Evolutionary conservation across 2,888 invertebrate genomes (phyloP).

Genomic region (Cabera pusaria): DNA sequence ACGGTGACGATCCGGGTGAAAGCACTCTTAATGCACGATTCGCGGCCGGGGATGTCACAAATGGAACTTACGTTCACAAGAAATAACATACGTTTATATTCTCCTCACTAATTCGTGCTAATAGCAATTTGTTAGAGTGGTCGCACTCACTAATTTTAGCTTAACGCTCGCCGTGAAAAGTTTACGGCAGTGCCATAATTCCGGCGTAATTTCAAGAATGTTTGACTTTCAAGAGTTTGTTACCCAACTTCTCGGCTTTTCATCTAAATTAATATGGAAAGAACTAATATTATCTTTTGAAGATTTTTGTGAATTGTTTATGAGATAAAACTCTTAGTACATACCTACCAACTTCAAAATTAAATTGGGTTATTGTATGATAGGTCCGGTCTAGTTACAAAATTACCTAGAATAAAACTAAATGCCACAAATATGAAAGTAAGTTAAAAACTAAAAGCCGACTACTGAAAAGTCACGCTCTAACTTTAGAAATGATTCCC

Average conservation of each 20-base stretch:
- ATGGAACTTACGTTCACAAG: constrained; percentile 47
- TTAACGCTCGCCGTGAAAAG: constrained; percentile 71
- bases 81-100: constrained; percentile 64
- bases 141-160: constrained; percentile 76
- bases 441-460: too few relatives aligned
- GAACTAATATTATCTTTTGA: constrained; percentile 21
- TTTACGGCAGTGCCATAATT: constrained; percentile 78
- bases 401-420: too few relatives aligned
- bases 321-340: too few relatives aligned
- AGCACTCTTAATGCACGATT: constrained; percentile 76
- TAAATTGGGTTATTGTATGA: too few relatives aligned
- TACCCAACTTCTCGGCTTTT: constrained; percentile 58
- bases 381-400: too few relatives aligned
- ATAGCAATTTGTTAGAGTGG: constrained; percentile 74
- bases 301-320: constrained; percentile 7
- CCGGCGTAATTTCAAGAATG: constrained; percentile 75
- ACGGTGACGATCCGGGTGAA: constrained; percentile 79
- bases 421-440: too few relatives aligned
- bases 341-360: too few relatives aligned
- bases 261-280: constrained; percentile 55
- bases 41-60: constrained; percentile 66
- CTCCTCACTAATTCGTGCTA: constrained; percentile 69
- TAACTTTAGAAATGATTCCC: too few relatives aligned
- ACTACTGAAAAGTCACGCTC: too few relatives aligned
- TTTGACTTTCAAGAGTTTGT: constrained; percentile 68